Percentiles rank a stretch among this genome's conserved stretches.
phyloP scores from a whole-genome alignment of 2,888 invertebrate genomes.

The Drosophila subsilvestris region DNA sequence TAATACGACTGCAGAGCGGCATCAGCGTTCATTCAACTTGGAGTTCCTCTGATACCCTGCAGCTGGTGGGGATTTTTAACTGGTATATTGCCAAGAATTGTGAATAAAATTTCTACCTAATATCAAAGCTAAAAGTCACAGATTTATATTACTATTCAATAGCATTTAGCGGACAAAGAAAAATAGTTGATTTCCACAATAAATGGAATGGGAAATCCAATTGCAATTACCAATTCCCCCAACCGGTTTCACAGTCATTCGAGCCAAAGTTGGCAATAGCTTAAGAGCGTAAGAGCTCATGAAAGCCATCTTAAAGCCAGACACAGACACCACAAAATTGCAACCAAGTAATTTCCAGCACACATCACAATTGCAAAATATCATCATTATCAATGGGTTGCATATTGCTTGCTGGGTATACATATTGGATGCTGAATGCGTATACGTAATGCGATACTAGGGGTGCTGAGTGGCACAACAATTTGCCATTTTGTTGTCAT shows the following conservation, averaged over 20 bases:
- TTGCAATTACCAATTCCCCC: not conserved
- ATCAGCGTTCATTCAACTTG: too few relatives aligned
- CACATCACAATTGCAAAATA: not conserved
- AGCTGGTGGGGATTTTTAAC: too few relatives aligned
- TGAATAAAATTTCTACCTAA: too few relatives aligned
- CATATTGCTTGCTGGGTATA: not conserved
- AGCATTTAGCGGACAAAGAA: not conserved
- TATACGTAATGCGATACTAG: not conserved
- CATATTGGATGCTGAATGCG: not conserved
- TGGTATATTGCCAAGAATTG: too few relatives aligned
- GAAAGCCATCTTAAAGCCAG: slow-evolving; percentile 1
- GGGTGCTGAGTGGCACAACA: not conserved
- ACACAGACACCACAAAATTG: not conserved
- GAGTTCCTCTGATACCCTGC: too few relatives aligned
- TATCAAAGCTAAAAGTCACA: not conserved
- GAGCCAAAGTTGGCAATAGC: slow-evolving; percentile 2
- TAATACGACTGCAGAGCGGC: too few relatives aligned
- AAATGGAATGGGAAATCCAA: slow-evolving; percentile 2
- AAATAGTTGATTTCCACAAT: not conserved
- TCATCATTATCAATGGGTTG: not conserved
- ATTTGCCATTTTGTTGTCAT: slow-evolving; percentile 1
- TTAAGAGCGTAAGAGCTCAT: not conserved
- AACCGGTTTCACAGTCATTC: slow-evolving; percentile 16
- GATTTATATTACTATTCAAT: not conserved
- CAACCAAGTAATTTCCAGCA: not conserved